Base-by-base conservation (phyloP, 2,113 vertebrate species). In the Irena cyanogastra region DNA sequence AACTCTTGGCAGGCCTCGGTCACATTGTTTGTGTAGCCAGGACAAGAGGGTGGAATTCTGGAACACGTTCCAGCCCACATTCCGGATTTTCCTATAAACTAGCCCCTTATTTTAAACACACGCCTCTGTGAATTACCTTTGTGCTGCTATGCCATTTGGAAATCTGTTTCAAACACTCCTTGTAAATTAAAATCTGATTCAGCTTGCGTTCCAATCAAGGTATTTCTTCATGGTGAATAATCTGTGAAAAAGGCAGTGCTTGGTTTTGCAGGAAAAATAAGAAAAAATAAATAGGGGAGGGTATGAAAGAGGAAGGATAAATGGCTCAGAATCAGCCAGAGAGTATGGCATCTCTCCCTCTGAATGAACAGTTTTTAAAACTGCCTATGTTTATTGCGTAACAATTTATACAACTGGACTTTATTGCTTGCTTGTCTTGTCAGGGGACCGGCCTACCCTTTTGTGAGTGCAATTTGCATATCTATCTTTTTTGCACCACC, bases 41-140 rank as follows among this genome's bases (percentile, higher is more conserved):
- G 93, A 95, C 93, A 95, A 97, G 96, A 94, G 85, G 93, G 93
- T 96, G 93, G 94, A 96, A 97, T 97, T 96, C 93, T 96, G 93
- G 94, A 94, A 96, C 92, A 94, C 4, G 83, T 95, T 96, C 92
- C 96, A 94, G 93, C 79, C 93, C 90, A 94, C 93, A 96, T 97
- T 97, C 95, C 83, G 52, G 93, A 92, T 95, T 96, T 97, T 96
- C 95, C 92, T 96, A 96, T 95, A 96, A 96, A 95, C 92, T 93
- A 96, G 92, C 52, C 83, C 69, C 93, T 97, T 93, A 88, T 93
- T 97, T 97, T 96, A 96, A 96, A 91, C 92, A 93, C 93, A 95
- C 60, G 64, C 88, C 92, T 96, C 86, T 81, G 70, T 80, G 85
- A 96, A 93, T 91, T 93, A 96, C 93, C 90, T 95, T 96, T 96